Conservation (phyloP, 2,797 vertebrate species). For the Martes flavigula region DNA sequence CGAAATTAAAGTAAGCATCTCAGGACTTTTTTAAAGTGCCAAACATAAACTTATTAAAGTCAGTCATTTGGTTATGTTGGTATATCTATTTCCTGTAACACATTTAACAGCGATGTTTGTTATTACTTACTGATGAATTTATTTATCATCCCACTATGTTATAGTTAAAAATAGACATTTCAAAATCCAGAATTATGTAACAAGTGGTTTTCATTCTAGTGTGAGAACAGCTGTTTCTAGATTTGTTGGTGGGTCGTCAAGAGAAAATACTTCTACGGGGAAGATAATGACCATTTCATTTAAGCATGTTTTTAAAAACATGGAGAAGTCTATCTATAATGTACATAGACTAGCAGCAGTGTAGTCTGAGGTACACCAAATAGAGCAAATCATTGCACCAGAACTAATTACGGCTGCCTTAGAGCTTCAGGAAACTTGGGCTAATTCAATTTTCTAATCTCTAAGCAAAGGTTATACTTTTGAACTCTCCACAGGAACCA, state of each 20-base stretch:
- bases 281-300: background rate
- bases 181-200: background rate
- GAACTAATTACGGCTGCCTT: background rate
- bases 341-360: background rate
- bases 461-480: slow-evolving; percentile 23
- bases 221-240: background rate
- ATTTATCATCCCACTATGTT: background rate
- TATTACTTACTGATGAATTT: background rate
- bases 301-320: slow-evolving; percentile 30
- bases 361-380: background rate
- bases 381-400: background rate
- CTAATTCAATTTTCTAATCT: background rate
- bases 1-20: slow-evolving; percentile 95
- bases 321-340: background rate
- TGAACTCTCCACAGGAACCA: slow-evolving; percentile 20
- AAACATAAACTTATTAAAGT: background rate
- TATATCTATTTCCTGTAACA: background rate
- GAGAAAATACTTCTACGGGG: background rate
- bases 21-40: background rate
- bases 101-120: background rate
- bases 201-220: background rate
- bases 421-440: background rate
- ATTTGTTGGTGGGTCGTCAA: background rate
- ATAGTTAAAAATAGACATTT: slow-evolving; percentile 45
- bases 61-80: background rate